Percentiles rank a stretch among this genome's conserved stretches.
These are phyloP conservation scores for Trididemnum clinides DNA, from an alignment of 23 tunicate genomes.

Conservation along the genomic window DNA sequence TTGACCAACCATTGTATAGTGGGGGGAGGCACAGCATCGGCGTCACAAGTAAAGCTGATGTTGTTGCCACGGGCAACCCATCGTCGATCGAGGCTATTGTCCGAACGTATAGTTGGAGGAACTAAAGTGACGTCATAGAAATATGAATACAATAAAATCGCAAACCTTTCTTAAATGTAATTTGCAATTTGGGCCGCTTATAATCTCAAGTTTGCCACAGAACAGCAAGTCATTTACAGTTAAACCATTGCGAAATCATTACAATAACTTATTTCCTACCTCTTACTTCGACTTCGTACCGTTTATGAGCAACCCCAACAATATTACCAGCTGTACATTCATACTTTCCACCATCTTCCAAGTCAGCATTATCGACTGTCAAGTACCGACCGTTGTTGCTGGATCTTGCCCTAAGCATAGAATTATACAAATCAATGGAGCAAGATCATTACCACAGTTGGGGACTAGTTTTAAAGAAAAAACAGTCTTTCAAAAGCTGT, in stretches of 20 bases:
- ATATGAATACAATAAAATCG: too few species aligned
- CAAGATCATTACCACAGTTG: too few species aligned
- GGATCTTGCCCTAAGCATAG: neutral
- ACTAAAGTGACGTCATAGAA: too few species aligned
- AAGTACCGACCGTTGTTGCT: constrained; percentile 43
- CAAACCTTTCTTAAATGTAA: too few species aligned
- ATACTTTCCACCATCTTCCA: constrained; percentile 82
- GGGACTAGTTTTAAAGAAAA: too few species aligned
- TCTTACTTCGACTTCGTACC: constrained; percentile 62
- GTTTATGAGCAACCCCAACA: constrained; percentile 75
- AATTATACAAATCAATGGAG: neutral
- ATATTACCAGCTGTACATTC: constrained; percentile 60
- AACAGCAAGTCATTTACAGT: too few species aligned
- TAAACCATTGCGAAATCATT: neutral
- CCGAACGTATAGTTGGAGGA: constrained; percentile 73
- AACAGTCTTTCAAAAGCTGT: too few species aligned
- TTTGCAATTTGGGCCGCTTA: neutral
- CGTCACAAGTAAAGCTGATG: constrained; percentile 85
- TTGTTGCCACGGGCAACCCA: constrained; percentile 85
- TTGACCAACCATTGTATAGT: constrained; percentile 76
- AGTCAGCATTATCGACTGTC: constrained; percentile 49
- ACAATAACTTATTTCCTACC: constrained; percentile 22
- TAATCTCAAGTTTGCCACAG: neutral
- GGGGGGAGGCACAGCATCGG: constrained; percentile 73
- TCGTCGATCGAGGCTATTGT: constrained; percentile 27